Conservation (phyloP, 2,888 invertebrate species). For the Pandemis corylana region DNA sequence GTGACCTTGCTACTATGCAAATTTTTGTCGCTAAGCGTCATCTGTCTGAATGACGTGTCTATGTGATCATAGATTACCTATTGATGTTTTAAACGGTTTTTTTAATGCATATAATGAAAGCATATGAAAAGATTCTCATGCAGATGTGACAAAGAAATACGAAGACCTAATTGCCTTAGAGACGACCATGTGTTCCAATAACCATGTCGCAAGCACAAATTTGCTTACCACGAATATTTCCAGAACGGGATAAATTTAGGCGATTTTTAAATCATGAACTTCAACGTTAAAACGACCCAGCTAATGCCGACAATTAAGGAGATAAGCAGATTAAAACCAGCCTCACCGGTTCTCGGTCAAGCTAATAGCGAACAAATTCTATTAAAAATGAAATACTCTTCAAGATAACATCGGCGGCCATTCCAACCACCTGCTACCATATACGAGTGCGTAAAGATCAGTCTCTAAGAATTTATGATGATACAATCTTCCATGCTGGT, state of each 20-base stretch:
- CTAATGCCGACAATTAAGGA: background rate
- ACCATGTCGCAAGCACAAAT: background rate
- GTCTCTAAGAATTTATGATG: background rate
- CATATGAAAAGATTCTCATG: too few relatives aligned
- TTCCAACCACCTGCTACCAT: background rate
- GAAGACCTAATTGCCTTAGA: too few relatives aligned
- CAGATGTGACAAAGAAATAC: too few relatives aligned
- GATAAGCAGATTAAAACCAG: background rate
- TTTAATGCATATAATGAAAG: too few relatives aligned
- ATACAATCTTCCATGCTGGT: too few relatives aligned
- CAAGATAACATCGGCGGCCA: background rate
- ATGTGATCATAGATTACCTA: too few relatives aligned
- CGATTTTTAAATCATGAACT: background rate
- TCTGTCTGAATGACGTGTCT: too few relatives aligned
- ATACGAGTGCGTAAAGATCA: background rate
- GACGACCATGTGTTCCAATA: too few relatives aligned
- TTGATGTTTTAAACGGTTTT: too few relatives aligned
- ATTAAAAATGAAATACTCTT: background rate
- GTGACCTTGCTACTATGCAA: too few relatives aligned
- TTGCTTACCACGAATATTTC: background rate
- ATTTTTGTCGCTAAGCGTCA: too few relatives aligned
- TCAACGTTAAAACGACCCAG: background rate
- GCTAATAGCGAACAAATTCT: slow-evolving; percentile 3
- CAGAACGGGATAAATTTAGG: background rate
- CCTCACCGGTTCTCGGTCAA: slow-evolving; percentile 6